Conservation (phyloP, 2,888 invertebrate genomes). For the Polietes domitor region DNA sequence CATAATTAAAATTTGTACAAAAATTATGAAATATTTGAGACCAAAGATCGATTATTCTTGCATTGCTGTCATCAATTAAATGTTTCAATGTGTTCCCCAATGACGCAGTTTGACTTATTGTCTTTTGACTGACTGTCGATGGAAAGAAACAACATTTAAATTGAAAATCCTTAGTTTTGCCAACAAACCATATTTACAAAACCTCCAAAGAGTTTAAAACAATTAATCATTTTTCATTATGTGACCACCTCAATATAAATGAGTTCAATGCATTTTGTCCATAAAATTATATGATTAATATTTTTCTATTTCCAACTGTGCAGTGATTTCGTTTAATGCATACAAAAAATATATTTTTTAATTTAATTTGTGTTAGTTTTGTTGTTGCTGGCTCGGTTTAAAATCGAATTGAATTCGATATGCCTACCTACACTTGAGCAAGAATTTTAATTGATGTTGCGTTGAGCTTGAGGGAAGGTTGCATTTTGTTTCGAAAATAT, state of each 20-base stretch:
- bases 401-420: neutral
- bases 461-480: neutral
- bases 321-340: neutral
- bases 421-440: slow-evolving; percentile 1
- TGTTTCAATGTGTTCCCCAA: slow-evolving; percentile 21
- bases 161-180: slow-evolving; percentile 6
- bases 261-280: slow-evolving; percentile 32
- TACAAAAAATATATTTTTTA: neutral
- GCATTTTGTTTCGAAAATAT: neutral
- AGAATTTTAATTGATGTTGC: slow-evolving; percentile 1
- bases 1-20: slow-evolving; percentile 32
- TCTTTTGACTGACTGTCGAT: slow-evolving; percentile 5
- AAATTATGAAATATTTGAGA: slow-evolving; percentile 32
- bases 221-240: slow-evolving; percentile 28
- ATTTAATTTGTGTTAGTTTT: slow-evolving; percentile 17
- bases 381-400: neutral
- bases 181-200: neutral
- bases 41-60: slow-evolving; percentile 33
- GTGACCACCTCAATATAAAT: slow-evolving; percentile 3
- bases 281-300: slow-evolving; percentile 48
- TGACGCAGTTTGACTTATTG: slow-evolving; percentile 1
- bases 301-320: neutral
- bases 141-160: neutral
- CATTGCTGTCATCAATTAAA: slow-evolving; percentile 27
- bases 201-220: slow-evolving; percentile 15